These are phyloP conservation scores for Aelia acuminata DNA, from an alignment of 2,888 invertebrate species.

Conservation along the genomic window DNA sequence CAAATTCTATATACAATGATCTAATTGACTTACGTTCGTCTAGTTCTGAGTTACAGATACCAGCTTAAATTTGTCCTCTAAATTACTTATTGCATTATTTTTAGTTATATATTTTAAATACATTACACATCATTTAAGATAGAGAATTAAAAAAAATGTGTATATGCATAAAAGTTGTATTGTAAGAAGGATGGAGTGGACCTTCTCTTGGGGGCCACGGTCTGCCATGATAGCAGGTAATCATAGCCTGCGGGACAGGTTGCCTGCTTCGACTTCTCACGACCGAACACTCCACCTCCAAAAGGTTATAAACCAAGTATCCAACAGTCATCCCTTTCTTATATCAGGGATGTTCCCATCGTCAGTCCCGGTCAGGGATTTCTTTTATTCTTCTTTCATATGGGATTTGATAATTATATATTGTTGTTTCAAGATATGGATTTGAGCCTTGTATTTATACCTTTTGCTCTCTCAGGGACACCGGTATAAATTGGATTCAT, in stretches of 20 bases:
- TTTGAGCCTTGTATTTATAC: background rate
- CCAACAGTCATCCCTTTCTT: background rate
- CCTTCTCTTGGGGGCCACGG: background rate
- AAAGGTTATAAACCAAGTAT: constrained; percentile 25
- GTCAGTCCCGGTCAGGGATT: background rate
- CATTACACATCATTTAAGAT: too few species aligned
- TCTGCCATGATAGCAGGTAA: background rate
- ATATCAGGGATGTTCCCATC: constrained; percentile 38
- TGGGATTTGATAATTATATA: background rate
- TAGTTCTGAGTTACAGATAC: too few species aligned
- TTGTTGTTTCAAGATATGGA: background rate
- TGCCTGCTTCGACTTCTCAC: constrained; percentile 23
- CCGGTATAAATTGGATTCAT: too few species aligned
- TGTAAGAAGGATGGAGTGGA: background rate
- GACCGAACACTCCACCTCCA: background rate
- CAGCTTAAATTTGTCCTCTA: too few species aligned
- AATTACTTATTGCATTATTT: too few species aligned
- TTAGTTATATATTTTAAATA: too few species aligned
- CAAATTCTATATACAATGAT: too few species aligned
- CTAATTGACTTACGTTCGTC: too few species aligned
- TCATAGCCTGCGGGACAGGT: background rate
- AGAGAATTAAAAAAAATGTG: too few species aligned
- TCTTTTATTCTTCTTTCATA: background rate
- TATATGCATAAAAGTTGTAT: too few species aligned
- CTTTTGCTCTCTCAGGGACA: too few species aligned